Evolutionary conservation across 2,888 invertebrate species (phyloP), one percentile per base, ranked within the genome.

Genomic region (Pyrrhosoma nymphula): DNA sequence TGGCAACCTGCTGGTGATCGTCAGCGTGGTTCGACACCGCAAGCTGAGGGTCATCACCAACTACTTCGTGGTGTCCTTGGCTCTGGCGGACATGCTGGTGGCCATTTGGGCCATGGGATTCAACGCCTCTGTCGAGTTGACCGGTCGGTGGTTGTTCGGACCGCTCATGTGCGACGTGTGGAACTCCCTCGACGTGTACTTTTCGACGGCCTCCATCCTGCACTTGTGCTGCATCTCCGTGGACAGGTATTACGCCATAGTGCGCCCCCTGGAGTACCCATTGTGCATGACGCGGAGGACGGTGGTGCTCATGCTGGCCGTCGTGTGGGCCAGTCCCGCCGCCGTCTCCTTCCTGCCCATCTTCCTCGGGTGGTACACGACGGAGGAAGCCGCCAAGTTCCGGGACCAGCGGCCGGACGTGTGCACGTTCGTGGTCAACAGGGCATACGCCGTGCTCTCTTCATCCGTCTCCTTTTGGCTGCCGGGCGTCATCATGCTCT

Each of bases 161-260:
- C 98, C 98, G 96, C 97, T 98, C 96, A 98, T 99, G 98, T 99
- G 99, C 97, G 99, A 99, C 97, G 98, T 99, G 95, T 99, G 99
- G 98, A 99, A 99, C 97, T 98, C 99, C 69, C 98, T 99, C 96
- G 99, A 99, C 97, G 99, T 99, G 4, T 98, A 99, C 96, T 99
- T 99, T 97, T 99, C 98, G 96, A 99, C 98, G 95, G 99, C 99
- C 14, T 99, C 99, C 96, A 99, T 99, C 95, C 97, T 99, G 95
- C 99, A 99, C 97, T 97, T 99, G 95, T 99, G 99, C 97, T 99
- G 99, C 97, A 99, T 99, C 97, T 98, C 98, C 96, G 99, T 99
- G 95, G 99, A 99, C 97, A 98, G 99, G 96, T 98, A 98, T 97
- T 99, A 98, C 97, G 99, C 99, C 95, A 99, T 99, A 96, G 99